Evolutionary conservation across 1,140 invertebrate genomes (phyloP), one percentile per base, ranked within the genome.

Genomic region (Augochlora pura): DNA sequence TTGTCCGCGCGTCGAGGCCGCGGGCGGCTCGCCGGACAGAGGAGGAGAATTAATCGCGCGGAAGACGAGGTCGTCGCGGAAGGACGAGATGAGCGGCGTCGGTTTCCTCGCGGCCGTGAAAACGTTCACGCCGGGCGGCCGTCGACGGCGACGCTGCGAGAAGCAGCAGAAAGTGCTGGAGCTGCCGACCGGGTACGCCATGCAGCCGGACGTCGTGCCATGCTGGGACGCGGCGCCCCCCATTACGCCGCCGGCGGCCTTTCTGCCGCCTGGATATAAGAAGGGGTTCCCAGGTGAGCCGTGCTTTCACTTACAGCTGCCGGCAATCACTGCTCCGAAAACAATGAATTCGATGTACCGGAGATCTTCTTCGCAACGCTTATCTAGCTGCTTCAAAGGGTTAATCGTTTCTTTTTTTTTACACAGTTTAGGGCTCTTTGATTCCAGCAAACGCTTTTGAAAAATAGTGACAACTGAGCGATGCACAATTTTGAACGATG

Each of bases 231-330:
- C 93, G 4, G 94, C 91, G 62, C 92, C 94, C 6, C 95, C 95
- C 5, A 96, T 96, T 73, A 96, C 95, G 27, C 95, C 95, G 8
- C 95, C 95, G 18, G 95, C 95, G 3, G 95, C 95, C 42, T 96
- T 96, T 84, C 90, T 95, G 23, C 93, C 95, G 0, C 93, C 94
- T 39, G 94, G 94, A 18, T 95, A 95, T 77, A 94, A 94, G 66
- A 93, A 94, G 75, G 89, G 90, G 42, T 92, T 92, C 74, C 80
- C 88, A 92, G 92, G 91, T 93, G 88, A 91, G 90, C 72, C 46
- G n/a, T 52, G 16, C 14, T 63, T 42, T 46, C 42, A 2, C 42
- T 32, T 32, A 32, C 32, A 32, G 32, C n/a, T n/a, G n/a, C n/a
- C n/a, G n/a, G n/a, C n/a, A n/a, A n/a, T n/a, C n/a, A n/a, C n/a